Evolutionary conservation across 2,888 invertebrate species (phyloP).

Genomic region (Encarsia formosa): DNA sequence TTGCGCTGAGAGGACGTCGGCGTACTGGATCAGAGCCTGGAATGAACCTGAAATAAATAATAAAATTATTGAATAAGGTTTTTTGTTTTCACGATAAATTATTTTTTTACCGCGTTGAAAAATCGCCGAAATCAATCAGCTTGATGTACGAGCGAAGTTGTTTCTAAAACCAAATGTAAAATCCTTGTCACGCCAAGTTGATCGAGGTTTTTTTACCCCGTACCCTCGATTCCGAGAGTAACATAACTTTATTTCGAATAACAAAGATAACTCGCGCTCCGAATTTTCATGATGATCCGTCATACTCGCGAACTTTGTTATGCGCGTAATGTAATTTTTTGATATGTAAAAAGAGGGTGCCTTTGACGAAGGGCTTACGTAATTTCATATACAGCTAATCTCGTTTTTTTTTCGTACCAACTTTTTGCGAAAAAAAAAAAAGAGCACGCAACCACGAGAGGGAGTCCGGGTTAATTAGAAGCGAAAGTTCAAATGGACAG

Average conservation of each 20-base stretch:
- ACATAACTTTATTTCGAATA: no score
- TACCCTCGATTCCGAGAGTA: no score
- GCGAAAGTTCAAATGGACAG: slow-evolving; percentile 25
- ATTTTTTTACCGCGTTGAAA: no score
- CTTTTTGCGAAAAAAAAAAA: slow-evolving; percentile 5
- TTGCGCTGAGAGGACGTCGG: slow-evolving; percentile 94
- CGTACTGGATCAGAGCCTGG: slow-evolving; percentile 98
- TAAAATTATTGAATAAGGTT: neutral
- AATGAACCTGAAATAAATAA: slow-evolving; percentile 74
- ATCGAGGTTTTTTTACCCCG: no score
- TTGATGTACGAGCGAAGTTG: no score
- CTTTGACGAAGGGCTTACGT: neutral
- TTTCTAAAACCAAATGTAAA: neutral
- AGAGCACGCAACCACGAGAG: neutral
- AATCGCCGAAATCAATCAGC: no score
- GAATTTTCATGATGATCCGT: slow-evolving; percentile 11
- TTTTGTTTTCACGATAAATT: no score
- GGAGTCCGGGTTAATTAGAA: slow-evolving; percentile 27
- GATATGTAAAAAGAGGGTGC: neutral
- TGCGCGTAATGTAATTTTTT: slow-evolving; percentile 12
- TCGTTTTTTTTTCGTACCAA: slow-evolving; percentile 1
- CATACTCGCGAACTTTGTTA: slow-evolving; percentile 10
- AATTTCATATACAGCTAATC: slow-evolving; percentile 26
- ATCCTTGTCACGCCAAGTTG: neutral
- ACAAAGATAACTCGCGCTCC: no score